A percentile compares a stretch with the other conserved stretches of the same genome.
phyloP scores from a whole-genome alignment of 2,113 vertebrate species.

The Megalops atlanticus region DNA sequence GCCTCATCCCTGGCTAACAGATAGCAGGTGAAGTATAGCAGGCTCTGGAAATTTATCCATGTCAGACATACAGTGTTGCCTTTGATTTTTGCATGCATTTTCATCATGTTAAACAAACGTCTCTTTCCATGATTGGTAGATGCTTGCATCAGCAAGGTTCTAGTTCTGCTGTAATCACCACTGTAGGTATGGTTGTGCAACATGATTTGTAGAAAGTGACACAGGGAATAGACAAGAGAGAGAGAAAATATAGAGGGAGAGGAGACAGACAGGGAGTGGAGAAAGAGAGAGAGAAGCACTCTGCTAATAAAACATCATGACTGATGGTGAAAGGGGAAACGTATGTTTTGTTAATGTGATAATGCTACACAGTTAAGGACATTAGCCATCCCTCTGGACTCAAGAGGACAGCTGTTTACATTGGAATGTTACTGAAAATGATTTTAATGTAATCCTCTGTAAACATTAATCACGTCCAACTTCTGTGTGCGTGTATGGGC shows the following conservation, averaged over 20 bases:
- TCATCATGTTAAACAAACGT: too few relatives aligned
- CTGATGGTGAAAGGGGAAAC: constrained; percentile 24
- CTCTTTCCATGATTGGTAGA: too few relatives aligned
- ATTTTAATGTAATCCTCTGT: constrained; percentile 46
- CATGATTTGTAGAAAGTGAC: not conserved
- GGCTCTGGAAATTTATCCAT: too few relatives aligned
- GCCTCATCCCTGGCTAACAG: too few relatives aligned
- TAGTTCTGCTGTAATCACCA: not conserved
- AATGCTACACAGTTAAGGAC: constrained; percentile 19
- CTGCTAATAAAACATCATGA: constrained; percentile 21
- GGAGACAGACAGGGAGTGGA: too few relatives aligned
- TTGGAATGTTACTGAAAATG: constrained; percentile 53
- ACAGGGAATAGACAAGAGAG: not conserved
- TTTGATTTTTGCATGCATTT: too few relatives aligned
- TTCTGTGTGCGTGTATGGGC: too few relatives aligned
- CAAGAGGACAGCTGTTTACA: constrained; percentile 52
- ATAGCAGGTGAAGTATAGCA: too few relatives aligned
- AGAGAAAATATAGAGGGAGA: too few relatives aligned
- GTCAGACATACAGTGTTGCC: not conserved
- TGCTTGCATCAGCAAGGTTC: too few relatives aligned
- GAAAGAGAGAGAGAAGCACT: not conserved
- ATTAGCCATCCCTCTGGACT: constrained; percentile 17
- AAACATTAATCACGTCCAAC: constrained; percentile 31
- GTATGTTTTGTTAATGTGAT: constrained; percentile 1
- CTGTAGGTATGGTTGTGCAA: not conserved